Percentiles rank a stretch among this genome's conserved stretches.
phyloP scores from a whole-genome alignment of 2,888 invertebrate genomes.

The Harpalus rubripes region DNA sequence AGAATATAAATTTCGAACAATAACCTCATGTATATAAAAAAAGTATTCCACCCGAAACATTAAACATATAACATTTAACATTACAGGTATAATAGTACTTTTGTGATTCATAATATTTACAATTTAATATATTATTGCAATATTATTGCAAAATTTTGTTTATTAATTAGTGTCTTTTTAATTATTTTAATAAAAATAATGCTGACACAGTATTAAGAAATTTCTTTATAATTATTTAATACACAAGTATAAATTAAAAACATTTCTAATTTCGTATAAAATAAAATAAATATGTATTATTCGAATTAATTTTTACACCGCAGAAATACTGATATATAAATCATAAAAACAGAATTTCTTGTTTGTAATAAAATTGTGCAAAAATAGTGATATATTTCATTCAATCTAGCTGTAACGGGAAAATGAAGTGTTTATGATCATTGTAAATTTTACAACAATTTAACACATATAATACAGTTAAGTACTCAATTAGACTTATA shows the following conservation, averaged over 20 bases:
- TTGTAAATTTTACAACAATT: not conserved
- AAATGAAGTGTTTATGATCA: not conserved
- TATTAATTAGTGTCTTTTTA: not conserved
- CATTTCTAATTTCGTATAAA: not conserved
- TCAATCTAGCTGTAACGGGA: not conserved
- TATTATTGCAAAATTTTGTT: conserved; percentile 19
- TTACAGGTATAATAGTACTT: not conserved
- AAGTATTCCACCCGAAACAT: too few species aligned
- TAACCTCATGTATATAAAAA: too few species aligned
- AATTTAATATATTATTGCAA: conserved; percentile 3
- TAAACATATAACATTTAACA: too few species aligned
- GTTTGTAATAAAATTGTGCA: not conserved
- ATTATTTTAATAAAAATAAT: conserved; percentile 9
- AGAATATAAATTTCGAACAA: too few species aligned
- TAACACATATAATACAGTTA: not conserved
- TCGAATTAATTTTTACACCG: not conserved
- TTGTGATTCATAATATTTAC: not conserved
- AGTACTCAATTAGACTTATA: not conserved
- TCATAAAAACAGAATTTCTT: not conserved
- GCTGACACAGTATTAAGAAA: not conserved
- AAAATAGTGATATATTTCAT: not conserved
- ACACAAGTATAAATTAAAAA: conserved; percentile 1
- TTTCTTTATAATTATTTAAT: not conserved
- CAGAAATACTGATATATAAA: not conserved
- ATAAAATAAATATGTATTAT: too few species aligned